Evolutionary conservation across 2,888 invertebrate species (phyloP), one percentile per base, ranked within the genome.

Genomic region (Drepana falcataria): DNA sequence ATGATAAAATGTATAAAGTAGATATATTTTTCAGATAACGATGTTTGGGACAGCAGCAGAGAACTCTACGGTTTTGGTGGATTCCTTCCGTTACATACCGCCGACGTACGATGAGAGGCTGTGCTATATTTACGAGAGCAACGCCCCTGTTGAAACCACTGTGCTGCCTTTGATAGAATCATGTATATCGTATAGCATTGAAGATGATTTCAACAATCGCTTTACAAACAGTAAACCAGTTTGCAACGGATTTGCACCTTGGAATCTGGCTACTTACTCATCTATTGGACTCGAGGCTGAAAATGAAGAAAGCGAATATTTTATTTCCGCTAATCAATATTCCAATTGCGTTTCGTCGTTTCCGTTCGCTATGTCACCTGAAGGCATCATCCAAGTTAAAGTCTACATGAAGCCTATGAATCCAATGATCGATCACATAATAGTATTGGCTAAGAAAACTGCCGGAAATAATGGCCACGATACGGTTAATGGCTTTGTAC

Each of bases 71-170:
- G 60, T 76, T 3, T 53, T 73, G 7, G 53, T 79, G 2, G 75
- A 75, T 51, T 79, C 80, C 4, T 70, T 79, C 53, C 57, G 75
- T 52, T 76, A 77, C 49, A 65, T 68, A n/a, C 64, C 69, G 2
- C 70, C 69, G 3, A 49, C 44, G 6, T 21, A 56, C 3, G 55
- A 62, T 47, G 71, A 70, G 7, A 53, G 63, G 0, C 58, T 60
- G 44, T 73, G 77, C 54, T 52, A 59, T 9, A 66, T 76, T 48
- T 78, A 73, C 40, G 57, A 64, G n/a, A 47, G 53, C 47, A 51
- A 58, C 53, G 34, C 61, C 3, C 44, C 41, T 35, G 47, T 41
- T 35, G 44, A 44, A 6, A 44, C 44, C 1, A 48, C 53, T 6
- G 9, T 7, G 47, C 37, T 35, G 7, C 49, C 34, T n/a, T 6